Percentiles rank a stretch among this genome's conserved stretches.
Conservation (phyloP, 2,797 vertebrate genomes). For the Adelosebastes latens region DNA sequence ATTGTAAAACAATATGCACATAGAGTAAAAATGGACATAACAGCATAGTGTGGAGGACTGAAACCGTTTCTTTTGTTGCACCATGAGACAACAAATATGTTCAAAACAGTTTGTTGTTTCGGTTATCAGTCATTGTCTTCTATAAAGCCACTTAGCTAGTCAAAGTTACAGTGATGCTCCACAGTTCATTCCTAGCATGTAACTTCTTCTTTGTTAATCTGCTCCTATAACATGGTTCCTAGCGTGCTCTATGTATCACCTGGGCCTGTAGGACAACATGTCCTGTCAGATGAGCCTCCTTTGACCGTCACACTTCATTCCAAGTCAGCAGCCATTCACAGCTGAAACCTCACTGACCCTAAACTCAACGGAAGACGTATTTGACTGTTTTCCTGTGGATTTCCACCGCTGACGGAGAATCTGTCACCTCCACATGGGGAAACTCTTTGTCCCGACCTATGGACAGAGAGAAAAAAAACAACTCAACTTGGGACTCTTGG, state of each 20-base stretch:
- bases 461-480: not conserved
- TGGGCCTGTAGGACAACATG: not conserved
- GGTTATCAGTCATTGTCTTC: not conserved
- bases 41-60: not conserved
- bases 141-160: not conserved
- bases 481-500: not conserved
- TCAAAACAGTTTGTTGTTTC: not conserved
- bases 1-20: constrained; percentile 25
- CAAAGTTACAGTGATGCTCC: not conserved
- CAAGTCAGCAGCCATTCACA: constrained; percentile 19
- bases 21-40: constrained; percentile 1
- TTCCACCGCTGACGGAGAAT: not conserved
- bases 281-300: not conserved
- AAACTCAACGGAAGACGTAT: not conserved
- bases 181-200: not conserved
- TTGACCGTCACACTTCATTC: not conserved
- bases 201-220: not conserved
- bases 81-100: not conserved
- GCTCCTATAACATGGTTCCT: not conserved
- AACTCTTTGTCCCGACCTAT: constrained; percentile 70
- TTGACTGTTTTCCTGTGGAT: constrained; percentile 2
- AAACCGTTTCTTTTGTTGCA: constrained; percentile 15
- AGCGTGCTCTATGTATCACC: not conserved
- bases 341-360: not conserved
- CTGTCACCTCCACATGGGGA: constrained; percentile 81